Evolutionary conservation across 2,888 invertebrate species (phyloP), one percentile per base, ranked within the genome.

Genomic region (Heterodera filipjevi): DNA sequence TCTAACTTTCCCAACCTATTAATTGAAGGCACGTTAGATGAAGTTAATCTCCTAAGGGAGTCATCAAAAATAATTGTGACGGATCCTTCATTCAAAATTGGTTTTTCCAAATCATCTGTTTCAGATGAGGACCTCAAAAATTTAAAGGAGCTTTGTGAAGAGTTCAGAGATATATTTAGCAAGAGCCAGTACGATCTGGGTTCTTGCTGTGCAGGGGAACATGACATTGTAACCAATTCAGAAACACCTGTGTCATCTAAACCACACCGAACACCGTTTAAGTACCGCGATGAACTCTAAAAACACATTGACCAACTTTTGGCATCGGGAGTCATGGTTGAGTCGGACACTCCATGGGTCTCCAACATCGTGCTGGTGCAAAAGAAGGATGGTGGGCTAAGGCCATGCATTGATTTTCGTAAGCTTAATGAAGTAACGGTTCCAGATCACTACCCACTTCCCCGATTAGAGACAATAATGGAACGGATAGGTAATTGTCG

Each of bases 281-380:
- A 80, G n/a, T 82, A 73, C 64, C 79, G 80, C 53, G 75, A 79
- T 0, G 81, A 85, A 46, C 71, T 84, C 0, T 77, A 84, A n/a
- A 70, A 82, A 16, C 83, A 85, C 66, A 82, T 85, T 12, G 80
- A 85, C 19, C n/a, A 77, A 1, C 77, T 85, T 16, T 5, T 82
- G 0, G 53, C 66, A 70, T 76, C 82, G 1, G 82, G 81, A 27
- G 35, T 80, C 8, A 77, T 85, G 46, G 78, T 78, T 2, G 81
- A 83, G 46, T 75, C 79, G 2, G 79, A 85, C 75, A 84, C 85
- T 10, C 84, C 83, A 1, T 85, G 84, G 84, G 76, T 77, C 19
- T 66, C 72, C 19, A 59, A 59, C n/a, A 59, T 82, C 14, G 81
- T 81, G 3, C 27, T 71, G 16, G 82, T 81, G 1, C 71, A 66